These are phyloP conservation scores for Silurus lanzhouensis DNA, from an alignment of 2,797 vertebrate species.

Conservation along the genomic window DNA sequence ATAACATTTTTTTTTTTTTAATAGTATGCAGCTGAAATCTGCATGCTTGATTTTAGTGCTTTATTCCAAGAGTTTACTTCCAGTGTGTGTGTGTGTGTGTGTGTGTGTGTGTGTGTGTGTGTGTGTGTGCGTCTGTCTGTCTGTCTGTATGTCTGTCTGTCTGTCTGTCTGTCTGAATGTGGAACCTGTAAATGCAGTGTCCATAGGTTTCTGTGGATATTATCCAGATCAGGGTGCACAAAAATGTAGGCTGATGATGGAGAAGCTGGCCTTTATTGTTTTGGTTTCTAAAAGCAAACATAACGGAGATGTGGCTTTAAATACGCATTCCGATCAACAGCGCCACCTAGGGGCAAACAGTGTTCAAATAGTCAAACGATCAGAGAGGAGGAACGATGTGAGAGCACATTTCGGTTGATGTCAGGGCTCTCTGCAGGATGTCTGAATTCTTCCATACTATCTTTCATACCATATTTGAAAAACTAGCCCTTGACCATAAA, in stretches of 20 bases:
- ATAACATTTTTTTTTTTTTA: no score
- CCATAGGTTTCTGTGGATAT: background rate
- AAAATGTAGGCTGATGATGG: background rate
- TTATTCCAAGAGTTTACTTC: background rate
- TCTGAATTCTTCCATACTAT: background rate
- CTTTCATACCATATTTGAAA: background rate
- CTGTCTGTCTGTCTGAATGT: background rate
- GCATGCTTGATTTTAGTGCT: background rate
- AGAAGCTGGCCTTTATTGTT: background rate
- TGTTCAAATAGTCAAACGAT: background rate
- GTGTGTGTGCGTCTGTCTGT: slow-evolving; percentile 5
- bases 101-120: slow-evolving; percentile 8
- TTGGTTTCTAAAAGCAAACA: background rate
- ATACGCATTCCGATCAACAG: slow-evolving; percentile 2
- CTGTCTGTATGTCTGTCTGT: slow-evolving; percentile 1
- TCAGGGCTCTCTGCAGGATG: background rate
- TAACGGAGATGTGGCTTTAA: background rate
- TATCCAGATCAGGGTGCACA: background rate
- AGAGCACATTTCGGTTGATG: background rate
- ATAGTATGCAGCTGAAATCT: background rate
- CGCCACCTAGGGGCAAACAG: background rate
- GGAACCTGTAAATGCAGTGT: background rate
- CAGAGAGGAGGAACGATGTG: no score
- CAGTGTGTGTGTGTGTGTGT: background rate
- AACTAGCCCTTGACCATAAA: background rate